phyloP scores from a whole-genome alignment of 2,888 invertebrate genomes.

The Clepsis dumicolana region DNA sequence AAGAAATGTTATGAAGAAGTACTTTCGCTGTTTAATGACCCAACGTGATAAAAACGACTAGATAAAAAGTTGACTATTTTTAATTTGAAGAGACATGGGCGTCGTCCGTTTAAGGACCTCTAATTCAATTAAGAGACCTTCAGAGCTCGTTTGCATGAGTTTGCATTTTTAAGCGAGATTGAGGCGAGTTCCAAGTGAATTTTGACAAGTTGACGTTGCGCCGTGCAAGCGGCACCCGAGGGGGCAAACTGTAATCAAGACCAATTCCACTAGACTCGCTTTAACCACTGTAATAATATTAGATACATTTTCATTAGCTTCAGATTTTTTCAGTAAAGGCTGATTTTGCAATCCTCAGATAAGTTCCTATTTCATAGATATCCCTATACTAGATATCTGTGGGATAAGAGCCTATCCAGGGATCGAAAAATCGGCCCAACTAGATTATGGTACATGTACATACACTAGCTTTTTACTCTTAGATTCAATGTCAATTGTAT shows the following conservation, averaged over 20 bases:
- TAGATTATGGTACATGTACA: too few species aligned
- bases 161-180: slow-evolving; percentile 81
- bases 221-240: slow-evolving; percentile 50
- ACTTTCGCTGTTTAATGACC: not conserved
- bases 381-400: too few species aligned
- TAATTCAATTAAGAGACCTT: slow-evolving; percentile 79
- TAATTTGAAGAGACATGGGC: slow-evolving; percentile 74
- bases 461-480: too few species aligned
- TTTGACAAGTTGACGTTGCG: slow-evolving; percentile 74
- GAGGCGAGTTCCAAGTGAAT: slow-evolving; percentile 68
- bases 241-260: slow-evolving; percentile 53
- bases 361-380: too few species aligned
- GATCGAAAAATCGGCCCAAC: too few species aligned
- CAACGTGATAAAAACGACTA: slow-evolving; percentile 47
- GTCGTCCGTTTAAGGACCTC: slow-evolving; percentile 73
- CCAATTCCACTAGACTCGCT: slow-evolving; percentile 38
- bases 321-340: too few species aligned
- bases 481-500: too few species aligned
- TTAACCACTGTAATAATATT: slow-evolving; percentile 27
- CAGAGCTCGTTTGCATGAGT: slow-evolving; percentile 83
- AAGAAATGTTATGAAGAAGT: too few species aligned
- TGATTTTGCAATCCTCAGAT: too few species aligned
- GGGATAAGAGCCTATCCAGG: too few species aligned
- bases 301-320: not conserved
- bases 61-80: slow-evolving; percentile 68